Conservation (phyloP, 2,888 invertebrate species). For the Dynastes grantii region DNA sequence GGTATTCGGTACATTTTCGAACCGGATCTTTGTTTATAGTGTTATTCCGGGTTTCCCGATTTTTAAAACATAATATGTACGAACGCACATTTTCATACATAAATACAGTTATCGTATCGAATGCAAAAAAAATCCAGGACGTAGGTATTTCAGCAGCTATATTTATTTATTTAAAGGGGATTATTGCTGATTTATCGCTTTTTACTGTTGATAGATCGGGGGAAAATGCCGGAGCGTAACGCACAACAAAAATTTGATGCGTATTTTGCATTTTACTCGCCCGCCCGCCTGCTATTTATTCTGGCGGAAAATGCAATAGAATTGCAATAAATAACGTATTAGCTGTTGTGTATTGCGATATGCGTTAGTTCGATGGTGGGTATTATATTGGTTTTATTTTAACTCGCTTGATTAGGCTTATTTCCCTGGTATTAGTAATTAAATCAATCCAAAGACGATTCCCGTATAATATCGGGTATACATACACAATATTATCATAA, state of each 20-base stretch:
- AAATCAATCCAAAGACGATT: too few relatives aligned
- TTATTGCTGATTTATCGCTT: constrained; percentile 44
- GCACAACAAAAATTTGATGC: constrained; percentile 1
- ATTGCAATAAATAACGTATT: constrained; percentile 30
- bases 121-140: neutral
- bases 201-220: constrained; percentile 26
- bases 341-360: neutral
- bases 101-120: neutral
- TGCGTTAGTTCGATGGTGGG: neutral
- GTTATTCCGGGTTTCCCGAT: constrained; percentile 33
- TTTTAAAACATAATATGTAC: constrained; percentile 17
- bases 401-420: too few relatives aligned
- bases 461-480: too few relatives aligned
- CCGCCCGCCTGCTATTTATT: neutral
- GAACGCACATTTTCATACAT: neutral
- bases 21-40: neutral
- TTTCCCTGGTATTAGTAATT: too few relatives aligned
- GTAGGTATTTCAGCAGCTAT: neutral
- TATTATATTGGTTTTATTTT: neutral
- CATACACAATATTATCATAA: too few relatives aligned
- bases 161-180: constrained; percentile 44
- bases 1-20: neutral
- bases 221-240: neutral
- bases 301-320: constrained; percentile 14
- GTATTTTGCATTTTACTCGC: constrained; percentile 4